Evolutionary conservation across 2,113 vertebrate species (phyloP).

Genomic region (Channa argus): DNA sequence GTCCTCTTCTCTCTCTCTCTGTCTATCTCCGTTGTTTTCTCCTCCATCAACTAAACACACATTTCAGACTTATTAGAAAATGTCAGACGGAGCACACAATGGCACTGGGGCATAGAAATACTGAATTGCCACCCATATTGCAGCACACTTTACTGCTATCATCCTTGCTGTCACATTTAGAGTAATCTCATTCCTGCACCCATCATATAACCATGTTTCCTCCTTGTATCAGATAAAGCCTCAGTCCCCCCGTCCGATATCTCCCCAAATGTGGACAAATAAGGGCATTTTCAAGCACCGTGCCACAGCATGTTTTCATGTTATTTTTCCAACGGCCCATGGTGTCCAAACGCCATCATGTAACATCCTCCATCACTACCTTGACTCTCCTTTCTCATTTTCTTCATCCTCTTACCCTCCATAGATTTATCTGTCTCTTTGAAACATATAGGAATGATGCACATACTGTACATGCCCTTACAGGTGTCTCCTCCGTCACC

Average conservation of each 20-base stretch:
- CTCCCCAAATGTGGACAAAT: constrained; percentile 23
- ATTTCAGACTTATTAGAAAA: constrained; percentile 71
- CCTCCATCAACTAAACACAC: constrained; percentile 61
- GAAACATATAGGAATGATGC: not conserved
- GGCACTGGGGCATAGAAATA: constrained; percentile 41
- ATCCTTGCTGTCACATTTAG: constrained; percentile 52
- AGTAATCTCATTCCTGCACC: constrained; percentile 47
- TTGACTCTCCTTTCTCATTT: too few relatives aligned
- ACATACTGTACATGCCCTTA: constrained; percentile 6
- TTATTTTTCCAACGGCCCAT: not conserved
- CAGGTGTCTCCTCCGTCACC: constrained; percentile 7
- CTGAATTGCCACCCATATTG: constrained; percentile 51
- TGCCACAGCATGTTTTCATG: constrained; percentile 20
- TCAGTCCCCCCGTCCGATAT: constrained; percentile 12
- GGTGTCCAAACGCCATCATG: constrained; percentile 10
- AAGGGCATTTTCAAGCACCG: constrained; percentile 17
- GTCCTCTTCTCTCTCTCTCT: constrained; percentile 16
- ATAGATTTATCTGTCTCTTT: not conserved
- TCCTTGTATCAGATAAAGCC: constrained; percentile 14
- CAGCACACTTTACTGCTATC: constrained; percentile 45
- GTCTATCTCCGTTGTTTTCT: constrained; percentile 21
- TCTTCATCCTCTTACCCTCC: not conserved
- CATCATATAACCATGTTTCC: constrained; percentile 34
- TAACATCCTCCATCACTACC: not conserved
- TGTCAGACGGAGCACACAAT: constrained; percentile 50